Evolutionary conservation across 2,888 invertebrate species (phyloP).

Genomic region (Troides helena): DNA sequence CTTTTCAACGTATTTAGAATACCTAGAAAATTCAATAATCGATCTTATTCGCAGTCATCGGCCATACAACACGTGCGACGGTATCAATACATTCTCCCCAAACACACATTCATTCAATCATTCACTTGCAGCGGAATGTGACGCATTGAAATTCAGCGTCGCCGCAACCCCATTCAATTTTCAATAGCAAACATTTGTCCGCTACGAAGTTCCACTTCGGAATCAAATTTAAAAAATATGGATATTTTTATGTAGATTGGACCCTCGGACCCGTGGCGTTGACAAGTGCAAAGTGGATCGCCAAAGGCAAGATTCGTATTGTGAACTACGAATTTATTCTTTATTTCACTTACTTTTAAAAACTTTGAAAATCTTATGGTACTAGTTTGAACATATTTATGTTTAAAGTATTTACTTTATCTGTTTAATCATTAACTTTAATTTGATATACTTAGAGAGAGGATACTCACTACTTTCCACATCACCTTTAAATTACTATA

Average conservation of each 20-base stretch:
- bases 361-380: not conserved
- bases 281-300: conserved; percentile 60
- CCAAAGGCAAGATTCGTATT: conserved; percentile 53
- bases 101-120: conserved; percentile 14
- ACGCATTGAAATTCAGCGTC: conserved; percentile 72
- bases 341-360: conserved; percentile 40
- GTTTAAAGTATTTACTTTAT: not conserved
- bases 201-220: conserved; percentile 54
- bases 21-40: conserved; percentile 21
- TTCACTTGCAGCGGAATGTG: conserved; percentile 35
- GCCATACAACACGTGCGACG: conserved; percentile 19
- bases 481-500: too few relatives aligned
- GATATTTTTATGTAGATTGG: conserved; percentile 72
- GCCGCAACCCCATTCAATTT: conserved; percentile 71
- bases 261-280: conserved; percentile 65
- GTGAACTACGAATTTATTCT: conserved; percentile 52
- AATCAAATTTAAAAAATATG: conserved; percentile 78
- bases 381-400: not conserved
- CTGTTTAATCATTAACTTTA: not conserved
- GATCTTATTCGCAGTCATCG: not conserved
- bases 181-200: conserved; percentile 79
- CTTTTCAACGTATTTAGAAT: too few relatives aligned
- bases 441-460: not conserved
- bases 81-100: conserved; percentile 22
- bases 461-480: too few relatives aligned